Evolutionary conservation across 2,888 invertebrate genomes (phyloP).

Genomic region (Rhyacophila evoluta): DNA sequence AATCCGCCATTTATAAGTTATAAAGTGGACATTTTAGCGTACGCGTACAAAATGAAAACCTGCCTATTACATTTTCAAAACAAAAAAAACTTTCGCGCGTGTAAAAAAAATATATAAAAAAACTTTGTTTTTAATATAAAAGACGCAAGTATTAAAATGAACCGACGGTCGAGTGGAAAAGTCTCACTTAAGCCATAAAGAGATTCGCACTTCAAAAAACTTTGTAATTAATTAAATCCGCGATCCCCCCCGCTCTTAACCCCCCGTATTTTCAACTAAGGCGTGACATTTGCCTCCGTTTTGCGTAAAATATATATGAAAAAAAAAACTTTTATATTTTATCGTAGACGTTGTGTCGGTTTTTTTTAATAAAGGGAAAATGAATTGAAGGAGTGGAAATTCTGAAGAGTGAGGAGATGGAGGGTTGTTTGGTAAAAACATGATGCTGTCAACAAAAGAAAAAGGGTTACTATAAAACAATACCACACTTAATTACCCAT

Average conservation of each 20-base stretch:
- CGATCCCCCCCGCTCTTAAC: constrained; percentile 8
- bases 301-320: constrained; percentile 30
- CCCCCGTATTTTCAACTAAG: constrained; percentile 16
- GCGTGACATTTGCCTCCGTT: constrained; percentile 40
- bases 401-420: background rate
- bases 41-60: constrained; percentile 3
- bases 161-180: constrained; percentile 43
- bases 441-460: background rate
- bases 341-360: constrained; percentile 32
- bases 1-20: constrained; percentile 22
- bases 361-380: constrained; percentile 38
- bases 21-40: constrained; percentile 18
- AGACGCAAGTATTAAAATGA: constrained; percentile 38
- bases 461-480: background rate
- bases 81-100: constrained; percentile 26
- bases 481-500: background rate
- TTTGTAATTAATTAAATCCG: constrained; percentile 50
- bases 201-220: constrained; percentile 44
- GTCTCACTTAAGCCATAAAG: constrained; percentile 43
- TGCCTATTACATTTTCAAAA: constrained; percentile 18
- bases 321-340: constrained; percentile 39
- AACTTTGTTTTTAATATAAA: constrained; percentile 22
- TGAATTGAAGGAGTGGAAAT: constrained; percentile 11
- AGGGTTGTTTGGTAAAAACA: no score
- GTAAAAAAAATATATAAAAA: constrained; percentile 5